These are phyloP conservation scores for Bovichtus diacanthus DNA, from an alignment of 2,797 vertebrate genomes.

Conservation along the genomic window DNA sequence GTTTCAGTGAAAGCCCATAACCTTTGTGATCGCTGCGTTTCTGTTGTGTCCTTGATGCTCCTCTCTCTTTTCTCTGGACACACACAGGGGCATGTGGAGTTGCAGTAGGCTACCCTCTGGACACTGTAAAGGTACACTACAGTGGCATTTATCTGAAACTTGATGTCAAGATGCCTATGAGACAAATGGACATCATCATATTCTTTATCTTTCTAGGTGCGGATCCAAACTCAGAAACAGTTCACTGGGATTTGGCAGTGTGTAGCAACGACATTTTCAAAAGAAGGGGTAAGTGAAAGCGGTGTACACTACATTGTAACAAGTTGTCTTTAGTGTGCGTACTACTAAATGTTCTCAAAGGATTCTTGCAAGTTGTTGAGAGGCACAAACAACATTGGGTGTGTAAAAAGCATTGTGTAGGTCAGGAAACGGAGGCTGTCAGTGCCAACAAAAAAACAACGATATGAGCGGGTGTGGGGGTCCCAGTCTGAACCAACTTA, in stretches of 20 bases:
- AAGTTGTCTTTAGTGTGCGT: background rate
- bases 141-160: background rate
- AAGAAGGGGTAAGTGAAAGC: conserved; percentile 85
- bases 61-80: conserved; percentile 26
- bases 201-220: conserved; percentile 82
- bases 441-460: background rate
- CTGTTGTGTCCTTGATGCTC: conserved; percentile 30
- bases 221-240: conserved; percentile 91
- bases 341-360: background rate
- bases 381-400: background rate
- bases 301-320: too few species aligned
- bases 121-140: conserved; percentile 79
- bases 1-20: background rate
- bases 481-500: background rate
- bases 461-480: background rate
- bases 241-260: conserved; percentile 92
- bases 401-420: background rate
- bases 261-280: conserved; percentile 82
- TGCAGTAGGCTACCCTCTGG: conserved; percentile 81
- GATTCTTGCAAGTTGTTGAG: background rate
- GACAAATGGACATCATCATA: fast-evolving
- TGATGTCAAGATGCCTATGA: background rate
- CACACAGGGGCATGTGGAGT: conserved; percentile 79
- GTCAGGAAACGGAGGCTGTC: background rate
- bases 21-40: background rate